Base-by-base conservation (phyloP, 2,113 vertebrate species). In the Planiliza haematocheilus region DNA sequence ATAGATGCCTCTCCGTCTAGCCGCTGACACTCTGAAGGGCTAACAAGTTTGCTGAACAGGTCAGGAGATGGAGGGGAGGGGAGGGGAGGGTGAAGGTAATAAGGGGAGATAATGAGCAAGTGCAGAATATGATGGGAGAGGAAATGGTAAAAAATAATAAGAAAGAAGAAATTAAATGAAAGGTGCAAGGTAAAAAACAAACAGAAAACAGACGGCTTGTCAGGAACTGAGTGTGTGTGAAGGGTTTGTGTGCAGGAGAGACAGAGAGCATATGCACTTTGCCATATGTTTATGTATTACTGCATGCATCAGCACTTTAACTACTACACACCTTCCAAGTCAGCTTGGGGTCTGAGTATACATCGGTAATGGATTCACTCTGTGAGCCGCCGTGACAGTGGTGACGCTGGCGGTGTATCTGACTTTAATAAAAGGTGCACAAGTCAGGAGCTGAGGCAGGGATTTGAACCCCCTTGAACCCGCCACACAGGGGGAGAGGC, bases 31-130 rank as follows among this genome's bases (percentile, higher is more conserved):
- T 63, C 51, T 4, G 60, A 45, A 60, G 62, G 74, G 51, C 70
- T 81, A 82, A 83, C 83, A 79, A 79, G 81, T 90, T 84, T 75
- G 84, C 72, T 1, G 86, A 85, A 56, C 70, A 39, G 90, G 87
- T 85, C 84, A 84, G 77, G 78, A 84, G 77, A 75, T 8, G 66
- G 48, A n/a, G n/a, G n/a, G n/a, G n/a, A n/a, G 43, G 70, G 73
- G 81, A 64, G 4, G 3, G 59, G 1, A 38, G 52, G 30, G 49
- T 50, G 36, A 77, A 70, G 68, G 70, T 56, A 82, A 82, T 74
- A 49, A 80, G 79, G 45, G 9, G 58, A 65, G 62, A 74, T 86
- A 87, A 91, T 87, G 82, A 86, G 84, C 70, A 53, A 56, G 84
- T 77, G 66, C 46, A 61, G 63, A 70, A 63, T 69, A 66, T 61